Evolutionary conservation across 2,113 vertebrate genomes (phyloP), one percentile per base, ranked within the genome.

Genomic region (Chiloscyllium plagiosum): DNA sequence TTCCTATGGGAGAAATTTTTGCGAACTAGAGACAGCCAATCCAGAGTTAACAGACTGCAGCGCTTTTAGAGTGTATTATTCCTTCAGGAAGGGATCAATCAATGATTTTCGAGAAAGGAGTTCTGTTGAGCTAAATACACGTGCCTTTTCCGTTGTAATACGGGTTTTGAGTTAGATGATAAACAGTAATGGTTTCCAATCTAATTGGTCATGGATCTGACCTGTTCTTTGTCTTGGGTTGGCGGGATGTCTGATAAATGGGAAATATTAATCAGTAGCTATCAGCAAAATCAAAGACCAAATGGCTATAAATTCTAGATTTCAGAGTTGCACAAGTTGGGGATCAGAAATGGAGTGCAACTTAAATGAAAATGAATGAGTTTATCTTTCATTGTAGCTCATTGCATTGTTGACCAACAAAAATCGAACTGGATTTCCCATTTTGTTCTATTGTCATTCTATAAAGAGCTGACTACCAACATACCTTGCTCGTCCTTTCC

Each of bases 1-100:
- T 99, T 96, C 98, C 98, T 2, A 98, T 98, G 22, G 98, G 98
- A 3, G 98, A 97, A 96, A 85, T 96, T 86, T 97, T 96, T 96
- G 8, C 68, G 65, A 97, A 97, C 95, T 97, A 96, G 96, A 7
- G 42, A 24, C 70, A 5, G 85, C 15, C 15, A 20, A 26, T 26
- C 66, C 12, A 20, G 19, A 19, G 90, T 47, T n/a, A 33, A 29
- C 24, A 89, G 50, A 89, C 26, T 56, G 22, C 4, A 29, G 65
- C 0, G 0, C 56, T 56, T 65, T 52, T 52, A 90, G 50, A 29
- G 3, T 0, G 24, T 61, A 29, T 29, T 13, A 3, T 61, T 33
- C 13, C 0, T 92, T 92, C 89, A 37, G 15, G 22, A 22, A n/a
- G 17, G 33, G 15, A 7, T 8, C 89, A 66, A 37, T 66, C 33